A percentile compares a stretch with the other conserved stretches of the same genome.
Evolutionary conservation across 2,797 vertebrate genomes (phyloP).

Genomic region (Malacoraja senta): DNA sequence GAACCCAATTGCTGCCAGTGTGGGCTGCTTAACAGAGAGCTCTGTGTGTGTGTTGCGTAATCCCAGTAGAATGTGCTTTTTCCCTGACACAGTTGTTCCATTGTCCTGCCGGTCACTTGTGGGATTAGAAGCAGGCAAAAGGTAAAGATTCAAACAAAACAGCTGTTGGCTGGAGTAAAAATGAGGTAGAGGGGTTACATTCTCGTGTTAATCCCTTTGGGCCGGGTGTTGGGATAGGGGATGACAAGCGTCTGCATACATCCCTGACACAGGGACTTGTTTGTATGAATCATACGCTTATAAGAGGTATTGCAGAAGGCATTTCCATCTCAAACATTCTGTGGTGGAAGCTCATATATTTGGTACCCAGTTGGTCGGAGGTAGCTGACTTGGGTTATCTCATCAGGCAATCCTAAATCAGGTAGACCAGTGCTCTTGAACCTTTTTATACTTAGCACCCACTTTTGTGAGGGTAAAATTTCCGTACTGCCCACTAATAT

Average conservation of each 20-base stretch:
- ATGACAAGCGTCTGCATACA: no score
- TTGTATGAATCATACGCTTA: background rate
- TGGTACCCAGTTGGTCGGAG: no score
- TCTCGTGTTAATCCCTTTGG: background rate
- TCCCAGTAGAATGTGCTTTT: constrained; percentile 30
- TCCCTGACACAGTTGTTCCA: constrained; percentile 35
- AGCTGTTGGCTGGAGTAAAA: background rate
- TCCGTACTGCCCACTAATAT: no score
- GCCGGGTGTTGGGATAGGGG: background rate
- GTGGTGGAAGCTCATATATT: background rate
- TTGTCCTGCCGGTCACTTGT: constrained; percentile 33
- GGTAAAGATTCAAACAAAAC: constrained; percentile 8
- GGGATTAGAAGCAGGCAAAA: constrained; percentile 27
- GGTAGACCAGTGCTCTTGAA: no score
- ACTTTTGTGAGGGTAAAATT: no score
- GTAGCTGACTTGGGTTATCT: background rate
- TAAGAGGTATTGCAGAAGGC: background rate
- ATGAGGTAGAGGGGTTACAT: background rate
- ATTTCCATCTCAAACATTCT: background rate
- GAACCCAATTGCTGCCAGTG: background rate
- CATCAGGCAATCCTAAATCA: background rate
- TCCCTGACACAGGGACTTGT: background rate
- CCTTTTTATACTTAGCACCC: no score
- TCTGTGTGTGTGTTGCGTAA: background rate
- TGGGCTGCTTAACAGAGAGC: background rate